phyloP scores from a whole-genome alignment of 2,888 invertebrate genomes.

The Sinodicranocentrus sp. region DNA sequence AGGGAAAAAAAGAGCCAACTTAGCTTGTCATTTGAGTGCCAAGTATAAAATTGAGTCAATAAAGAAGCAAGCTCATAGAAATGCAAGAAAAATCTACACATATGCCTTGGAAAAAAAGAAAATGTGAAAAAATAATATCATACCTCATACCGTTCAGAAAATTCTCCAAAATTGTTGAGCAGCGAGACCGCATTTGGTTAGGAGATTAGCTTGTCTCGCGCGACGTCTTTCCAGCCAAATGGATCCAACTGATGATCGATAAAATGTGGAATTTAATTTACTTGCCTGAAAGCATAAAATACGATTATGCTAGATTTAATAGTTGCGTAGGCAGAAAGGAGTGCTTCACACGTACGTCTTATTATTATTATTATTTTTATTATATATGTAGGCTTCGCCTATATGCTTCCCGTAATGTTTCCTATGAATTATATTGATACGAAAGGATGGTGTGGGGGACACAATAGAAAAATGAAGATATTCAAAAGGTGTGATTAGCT shows the following conservation, averaged over 20 bases:
- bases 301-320: neutral
- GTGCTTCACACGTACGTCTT: neutral
- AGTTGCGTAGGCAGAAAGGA: neutral
- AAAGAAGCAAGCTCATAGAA: slow-evolving; percentile 17
- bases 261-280: neutral
- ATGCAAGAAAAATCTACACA: neutral
- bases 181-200: neutral
- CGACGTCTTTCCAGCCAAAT: too few relatives aligned
- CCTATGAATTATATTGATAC: too few relatives aligned
- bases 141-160: too few relatives aligned
- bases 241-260: neutral
- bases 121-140: too few relatives aligned
- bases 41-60: slow-evolving; percentile 18
- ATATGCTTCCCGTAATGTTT: too few relatives aligned
- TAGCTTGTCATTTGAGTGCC: neutral
- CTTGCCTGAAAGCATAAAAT: neutral
- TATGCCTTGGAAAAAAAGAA: too few relatives aligned
- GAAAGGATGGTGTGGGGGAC: neutral
- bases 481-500: neutral
- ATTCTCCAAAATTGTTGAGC: neutral
- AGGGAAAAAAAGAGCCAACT: neutral
- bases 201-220: neutral
- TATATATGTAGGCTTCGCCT: too few relatives aligned
- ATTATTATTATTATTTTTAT: too few relatives aligned
- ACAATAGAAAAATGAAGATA: slow-evolving; percentile 14